Evolutionary conservation across 2,888 invertebrate species (phyloP).

Genomic region (Pyralis farinalis): DNA sequence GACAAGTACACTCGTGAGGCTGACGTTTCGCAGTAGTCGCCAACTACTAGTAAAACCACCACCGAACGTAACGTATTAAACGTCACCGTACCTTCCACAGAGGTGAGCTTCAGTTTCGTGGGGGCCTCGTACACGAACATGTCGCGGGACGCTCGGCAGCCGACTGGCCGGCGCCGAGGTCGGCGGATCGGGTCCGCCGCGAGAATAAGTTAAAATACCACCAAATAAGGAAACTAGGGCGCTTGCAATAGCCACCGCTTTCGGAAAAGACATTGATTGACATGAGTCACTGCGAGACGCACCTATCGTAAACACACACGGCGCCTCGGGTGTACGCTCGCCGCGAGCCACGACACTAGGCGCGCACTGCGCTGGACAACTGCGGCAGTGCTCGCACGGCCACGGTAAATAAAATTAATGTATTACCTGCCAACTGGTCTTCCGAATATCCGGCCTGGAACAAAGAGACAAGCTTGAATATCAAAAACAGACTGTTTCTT

Average conservation of each 20-base stretch:
- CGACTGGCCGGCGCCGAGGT: conserved; percentile 18
- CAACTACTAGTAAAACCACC: too few relatives aligned
- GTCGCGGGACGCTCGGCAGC: conserved; percentile 42
- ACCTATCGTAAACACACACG: conserved; percentile 23
- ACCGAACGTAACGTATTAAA: too few relatives aligned
- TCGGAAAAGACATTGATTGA: conserved; percentile 74
- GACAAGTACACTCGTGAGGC: too few relatives aligned
- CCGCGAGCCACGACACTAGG: too few relatives aligned
- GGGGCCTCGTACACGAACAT: conserved; percentile 90
- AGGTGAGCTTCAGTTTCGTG: conserved; percentile 86
- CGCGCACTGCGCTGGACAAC: conserved; percentile 25
- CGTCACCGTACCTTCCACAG: conserved; percentile 91
- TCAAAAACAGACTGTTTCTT: too few relatives aligned
- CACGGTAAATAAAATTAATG: conserved; percentile 11
- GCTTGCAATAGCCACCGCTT: conserved; percentile 65
- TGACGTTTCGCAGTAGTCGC: too few relatives aligned
- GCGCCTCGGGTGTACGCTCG: too few relatives aligned
- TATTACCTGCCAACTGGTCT: conserved; percentile 94
- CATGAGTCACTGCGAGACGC: conserved; percentile 59
- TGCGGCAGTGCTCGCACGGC: conserved; percentile 13
- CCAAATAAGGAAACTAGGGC: conserved; percentile 83
- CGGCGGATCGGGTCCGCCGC: conserved; percentile 31
- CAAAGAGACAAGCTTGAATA: conserved; percentile 15
- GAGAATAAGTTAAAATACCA: conserved; percentile 76
- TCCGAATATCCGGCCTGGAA: conserved; percentile 93